Base-by-base conservation (phyloP, 2,888 invertebrate species). In the Biston stratarius region DNA sequence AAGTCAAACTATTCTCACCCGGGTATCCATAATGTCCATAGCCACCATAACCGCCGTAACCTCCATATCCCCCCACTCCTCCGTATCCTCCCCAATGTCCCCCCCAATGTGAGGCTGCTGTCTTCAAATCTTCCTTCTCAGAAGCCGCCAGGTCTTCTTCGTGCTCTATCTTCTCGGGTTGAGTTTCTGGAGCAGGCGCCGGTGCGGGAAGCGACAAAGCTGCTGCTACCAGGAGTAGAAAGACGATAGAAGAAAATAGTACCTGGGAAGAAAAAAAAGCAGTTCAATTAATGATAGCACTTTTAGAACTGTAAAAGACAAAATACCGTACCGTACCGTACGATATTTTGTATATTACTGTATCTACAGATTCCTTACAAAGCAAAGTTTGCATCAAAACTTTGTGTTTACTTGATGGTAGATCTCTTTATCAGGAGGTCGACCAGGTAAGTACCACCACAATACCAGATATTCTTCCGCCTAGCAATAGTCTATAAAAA, bases 21-120 rank as follows among this genome's bases (percentile, higher is more conserved):
- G 55, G 55, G 42, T 55, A 55, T 44, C 55, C 55, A 1, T 5
- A 55, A 33, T 55, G 55, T 55, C 55, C 55, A 6, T 55, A 53
- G 52, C 67, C 59, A 14, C 67, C 59, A 56, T 78, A 79, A 1
- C 81, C 80, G 1, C 52, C 52, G 14, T 24, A 24, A 38, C 63
- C 56, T 15, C 67, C 59, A 57, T 78, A 80, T 2, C 81, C 80
- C 47, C 74, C 77, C 53, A 74, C 77, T 15, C 78, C 75, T 1
- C 78, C 75, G 52, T 77, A 77, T 62, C 75, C 73, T 14, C 87
- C 83, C 81, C 52, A 72, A 75, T 83, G 79, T 0, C 88, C 89
- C 0, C 89, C 89, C 83, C 89, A 93, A 65, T 89, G 88, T 0
- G 93, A 87, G 0, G 94, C 94, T 0, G 91, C 91, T 0, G 92